phyloP scores from a whole-genome alignment of 1,140 invertebrate genomes.

The Aphis gossypii region DNA sequence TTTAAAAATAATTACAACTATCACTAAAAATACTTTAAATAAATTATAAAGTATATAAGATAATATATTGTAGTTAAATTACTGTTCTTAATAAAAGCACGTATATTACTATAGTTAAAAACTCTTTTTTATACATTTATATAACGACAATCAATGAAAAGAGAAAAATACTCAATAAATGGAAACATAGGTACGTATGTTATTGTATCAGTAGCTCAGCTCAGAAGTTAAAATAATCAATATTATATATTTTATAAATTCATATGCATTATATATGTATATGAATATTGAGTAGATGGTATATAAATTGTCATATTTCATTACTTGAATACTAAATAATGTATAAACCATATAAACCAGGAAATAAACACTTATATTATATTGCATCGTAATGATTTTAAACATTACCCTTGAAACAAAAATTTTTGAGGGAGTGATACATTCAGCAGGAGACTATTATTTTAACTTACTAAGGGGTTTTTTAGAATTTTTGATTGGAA shows the following conservation, averaged over 20 bases:
- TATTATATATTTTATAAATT: background rate
- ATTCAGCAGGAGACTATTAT: background rate
- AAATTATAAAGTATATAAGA: too few species aligned
- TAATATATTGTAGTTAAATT: too few species aligned
- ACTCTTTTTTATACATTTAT: background rate
- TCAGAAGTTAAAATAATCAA: background rate
- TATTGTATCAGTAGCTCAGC: background rate
- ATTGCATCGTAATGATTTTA: background rate
- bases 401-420: background rate
- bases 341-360: background rate
- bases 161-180: too few species aligned
- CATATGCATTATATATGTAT: background rate
- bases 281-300: background rate
- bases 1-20: too few species aligned
- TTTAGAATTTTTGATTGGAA: background rate
- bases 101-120: background rate
- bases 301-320: background rate
- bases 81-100: too few species aligned
- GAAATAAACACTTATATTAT: background rate
- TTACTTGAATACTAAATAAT: background rate
- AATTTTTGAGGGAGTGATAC: background rate
- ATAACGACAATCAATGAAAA: background rate
- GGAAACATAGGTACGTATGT: background rate
- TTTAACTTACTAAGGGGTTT: background rate
- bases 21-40: too few species aligned